Base-by-base conservation (phyloP, 53 echinoderm and acorn worm genomes). In the Astropecten irregularis region DNA sequence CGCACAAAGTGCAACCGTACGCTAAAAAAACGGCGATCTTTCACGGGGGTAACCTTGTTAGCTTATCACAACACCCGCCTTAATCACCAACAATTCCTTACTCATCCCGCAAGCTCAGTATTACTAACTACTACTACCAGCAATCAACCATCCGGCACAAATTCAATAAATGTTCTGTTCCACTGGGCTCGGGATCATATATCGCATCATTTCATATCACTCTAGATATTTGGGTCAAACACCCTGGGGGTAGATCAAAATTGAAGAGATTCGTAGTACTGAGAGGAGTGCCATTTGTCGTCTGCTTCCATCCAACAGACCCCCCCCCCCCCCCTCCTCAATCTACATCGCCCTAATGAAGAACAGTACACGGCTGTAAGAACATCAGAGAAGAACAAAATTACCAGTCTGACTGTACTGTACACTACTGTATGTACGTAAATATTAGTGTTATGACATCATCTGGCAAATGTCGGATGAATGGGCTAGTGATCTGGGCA, bases 401-500 rank as follows among this genome's bases (percentile, higher is more conserved):
- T n/a, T n/a, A n/a, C n/a, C n/a, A n/a, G n/a, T n/a, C n/a, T n/a
- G n/a, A n/a, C n/a, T n/a, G n/a, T n/a, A n/a, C n/a, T n/a, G n/a
- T n/a, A n/a, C n/a, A n/a, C n/a, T n/a, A n/a, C n/a, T n/a, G n/a
- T n/a, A 20, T 39, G 56, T 65, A 16, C 36, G 76, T 76, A 40
- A 79, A 61, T 79, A 62, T 79, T 79, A 79, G 60, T 79, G 79
- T 62, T 59, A 62, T 79, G 79, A 79, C 79, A 61, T 79, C 79
- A 79, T 79, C 77, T 28, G 21, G 14, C n/a, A 30, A 77, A 46
- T 33, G 29, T 9, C 27, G 21, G 32, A 39, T 58, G 55, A 32
- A 40, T 56, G 23, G 38, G 10, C 35, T 46, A n/a, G 29, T 28
- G 40, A 46, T n/a, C n/a, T n/a, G n/a, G n/a, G n/a, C n/a, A n/a